Base-by-base conservation (phyloP, 1,140 invertebrate genomes). In the Melitaea cinxia region DNA sequence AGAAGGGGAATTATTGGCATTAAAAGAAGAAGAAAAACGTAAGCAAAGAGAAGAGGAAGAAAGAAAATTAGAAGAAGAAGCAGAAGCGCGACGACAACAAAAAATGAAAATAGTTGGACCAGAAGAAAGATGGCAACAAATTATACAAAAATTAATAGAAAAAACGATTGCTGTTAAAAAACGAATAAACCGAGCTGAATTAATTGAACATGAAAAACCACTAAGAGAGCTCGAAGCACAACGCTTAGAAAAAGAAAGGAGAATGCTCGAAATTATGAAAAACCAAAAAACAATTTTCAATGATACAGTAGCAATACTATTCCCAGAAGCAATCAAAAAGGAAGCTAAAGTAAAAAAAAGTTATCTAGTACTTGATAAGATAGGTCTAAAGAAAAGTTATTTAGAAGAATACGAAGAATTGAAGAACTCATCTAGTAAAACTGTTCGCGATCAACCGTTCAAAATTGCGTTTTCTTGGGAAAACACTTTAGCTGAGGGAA, bases 201-300 rank as follows among this genome's bases (percentile, higher is more conserved):
- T 92, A 23, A 83, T 89, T 42, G 87, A 90, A 68, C 82, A 91
- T 26, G 90, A 91, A 60, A 90, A 88, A 70, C 91, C 91, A 12
- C 70, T 92, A 26, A 73, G 85, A 65, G 90, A 92, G 58, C 68
- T 92, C 57, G 89, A 91, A 78, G 73, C 77, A 15, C 88, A 91
- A 52, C 78, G 85, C 6, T 63, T 87, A 59, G 85, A 85, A 63
- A 91, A 90, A 70, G 81, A 89, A 71, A 82, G 75, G 69, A 75
- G 88, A 72, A 89, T 91, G 86, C 65, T 89, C n/a, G 88, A 91
- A 58, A 88, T 91, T 53, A 88, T 92, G 84, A 90, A 91, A 70
- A 86, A 88, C 63, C 89, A 91, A 59, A 83, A 90, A 57, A 74
- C 72, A 24, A 90, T 92, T 59, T 92, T 92, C 66, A 89, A 91